These are phyloP conservation scores for Drosophila lacteicornis DNA, from an alignment of 1,140 invertebrate species.

Conservation along the genomic window DNA sequence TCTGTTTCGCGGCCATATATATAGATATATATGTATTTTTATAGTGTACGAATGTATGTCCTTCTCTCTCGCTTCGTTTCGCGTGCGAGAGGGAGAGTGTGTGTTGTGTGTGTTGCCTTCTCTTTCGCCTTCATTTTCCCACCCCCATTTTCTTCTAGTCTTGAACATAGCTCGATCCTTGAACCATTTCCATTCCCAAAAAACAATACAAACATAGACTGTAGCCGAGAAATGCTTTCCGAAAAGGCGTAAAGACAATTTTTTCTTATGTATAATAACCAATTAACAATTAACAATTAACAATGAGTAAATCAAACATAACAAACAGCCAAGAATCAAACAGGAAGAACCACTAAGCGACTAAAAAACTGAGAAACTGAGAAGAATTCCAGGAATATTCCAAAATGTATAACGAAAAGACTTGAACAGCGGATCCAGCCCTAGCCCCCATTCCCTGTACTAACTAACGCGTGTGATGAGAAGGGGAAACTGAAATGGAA, in stretches of 20 bases:
- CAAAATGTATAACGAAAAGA: constrained; percentile 80
- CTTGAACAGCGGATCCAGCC: constrained; percentile 50
- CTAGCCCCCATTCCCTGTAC: background rate
- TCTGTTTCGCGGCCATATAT: constrained; percentile 65
- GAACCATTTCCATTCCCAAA: background rate
- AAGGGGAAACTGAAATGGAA: background rate
- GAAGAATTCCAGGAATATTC: constrained; percentile 48
- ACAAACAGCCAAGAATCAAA: constrained; percentile 48
- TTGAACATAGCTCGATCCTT: constrained; percentile 36
- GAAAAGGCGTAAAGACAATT: constrained; percentile 53
- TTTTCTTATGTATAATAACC: constrained; percentile 8
- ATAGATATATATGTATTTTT: constrained; percentile 12
- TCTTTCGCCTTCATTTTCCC: constrained; percentile 26
- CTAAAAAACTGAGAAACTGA: constrained; percentile 9
- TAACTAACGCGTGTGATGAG: constrained; percentile 7
- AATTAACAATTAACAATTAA: background rate
- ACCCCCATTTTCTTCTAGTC: constrained; percentile 50
- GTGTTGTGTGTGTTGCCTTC: constrained; percentile 21
- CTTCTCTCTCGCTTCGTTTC: constrained; percentile 32
- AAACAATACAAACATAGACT: constrained; percentile 49
- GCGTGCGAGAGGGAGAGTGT: constrained; percentile 5
- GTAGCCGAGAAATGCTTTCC: constrained; percentile 29
- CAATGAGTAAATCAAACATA: constrained; percentile 44
- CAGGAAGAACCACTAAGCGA: constrained; percentile 17
- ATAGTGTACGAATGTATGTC: constrained; percentile 26